Base-by-base conservation (phyloP, 2,113 vertebrate species). In the Marmota flaviventris region DNA sequence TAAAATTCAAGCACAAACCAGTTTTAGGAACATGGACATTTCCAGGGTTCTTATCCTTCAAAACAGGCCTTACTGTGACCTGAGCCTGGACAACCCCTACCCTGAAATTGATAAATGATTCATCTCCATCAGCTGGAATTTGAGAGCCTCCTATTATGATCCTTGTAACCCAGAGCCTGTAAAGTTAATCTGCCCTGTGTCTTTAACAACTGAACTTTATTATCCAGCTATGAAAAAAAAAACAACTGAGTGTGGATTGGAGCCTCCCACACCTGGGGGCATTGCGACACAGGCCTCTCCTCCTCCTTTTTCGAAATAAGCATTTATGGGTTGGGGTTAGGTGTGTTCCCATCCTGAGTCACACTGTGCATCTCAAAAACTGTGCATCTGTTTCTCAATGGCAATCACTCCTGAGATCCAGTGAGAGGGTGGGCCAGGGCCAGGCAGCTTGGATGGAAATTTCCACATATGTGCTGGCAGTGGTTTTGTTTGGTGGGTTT, bases 71-170 rank as follows among this genome's bases (percentile, higher is more conserved):
- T 3, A 5, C 5, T 39, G 39, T 12, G 63, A 72, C 61, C 75
- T 25, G 89, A 88, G 63, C 70, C 5, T 0, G 4, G 65, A 20
- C 42, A 32, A 10, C 58, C 2, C 20, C 10, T 0, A 18, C 13
- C 32, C 79, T 6, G 6, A 16, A 63, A 29, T 83, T 51, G 37
- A 96, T 97, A 94, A 97, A 97, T 96, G 93, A 97, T 96, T 94
- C 93, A 95, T 86, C 70, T 51, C 76, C 63, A 32, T 83, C 11
- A 4, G 1, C 70, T 48, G 97, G 94, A 94, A 97, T 76, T 34
- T n/a, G 85, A 97, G 95, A 45, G 67, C 87, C 95, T 92, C 76
- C 58, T 61, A 42, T 83, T 96, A 51, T 85, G 88, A 56, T 39
- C 96, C 48, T 77, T 81, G 92, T 93, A 95, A 97, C 94, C 69